Conservation (phyloP, 92 coral and sea anemone genomes). For the Actinostola sp. region DNA sequence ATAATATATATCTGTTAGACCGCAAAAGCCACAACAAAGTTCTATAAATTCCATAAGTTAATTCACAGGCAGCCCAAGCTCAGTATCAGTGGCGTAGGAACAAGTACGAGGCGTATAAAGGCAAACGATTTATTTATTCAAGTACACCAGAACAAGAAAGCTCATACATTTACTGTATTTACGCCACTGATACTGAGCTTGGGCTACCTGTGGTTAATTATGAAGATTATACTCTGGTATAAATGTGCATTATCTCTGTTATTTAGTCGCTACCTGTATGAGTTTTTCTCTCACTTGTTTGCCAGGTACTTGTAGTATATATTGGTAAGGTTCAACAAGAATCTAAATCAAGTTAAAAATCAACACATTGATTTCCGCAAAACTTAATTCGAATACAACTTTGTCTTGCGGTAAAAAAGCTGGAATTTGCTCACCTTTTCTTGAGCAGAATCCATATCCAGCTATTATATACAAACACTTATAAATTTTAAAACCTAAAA, state of each 20-base stretch:
- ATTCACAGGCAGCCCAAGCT: too few relatives aligned
- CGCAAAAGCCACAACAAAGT: too few relatives aligned
- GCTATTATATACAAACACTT: not conserved
- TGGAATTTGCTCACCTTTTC: constrained; percentile 21
- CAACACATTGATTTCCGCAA: not conserved
- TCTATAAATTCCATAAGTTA: too few relatives aligned
- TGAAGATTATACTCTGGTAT: not conserved
- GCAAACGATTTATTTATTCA: too few relatives aligned
- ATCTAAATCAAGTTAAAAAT: constrained; percentile 37
- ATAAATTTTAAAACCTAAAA: not conserved
- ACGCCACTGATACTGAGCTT: too few relatives aligned
- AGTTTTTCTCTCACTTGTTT: constrained; percentile 77
- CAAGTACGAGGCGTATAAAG: too few relatives aligned
- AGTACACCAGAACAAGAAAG: too few relatives aligned
- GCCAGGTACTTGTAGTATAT: constrained; percentile 85
- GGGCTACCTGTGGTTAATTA: too few relatives aligned
- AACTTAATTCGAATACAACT: too few relatives aligned
- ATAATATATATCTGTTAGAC: too few relatives aligned
- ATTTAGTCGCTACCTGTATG: constrained; percentile 80
- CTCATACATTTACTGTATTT: too few relatives aligned
- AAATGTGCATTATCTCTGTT: not conserved
- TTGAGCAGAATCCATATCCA: constrained; percentile 22
- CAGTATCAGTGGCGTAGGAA: too few relatives aligned
- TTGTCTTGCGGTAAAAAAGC: not conserved
- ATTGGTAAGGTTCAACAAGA: constrained; percentile 69